Evolutionary conservation across 2,797 vertebrate genomes (phyloP).

Genomic region (Poeciliopsis paucimaculata): DNA sequence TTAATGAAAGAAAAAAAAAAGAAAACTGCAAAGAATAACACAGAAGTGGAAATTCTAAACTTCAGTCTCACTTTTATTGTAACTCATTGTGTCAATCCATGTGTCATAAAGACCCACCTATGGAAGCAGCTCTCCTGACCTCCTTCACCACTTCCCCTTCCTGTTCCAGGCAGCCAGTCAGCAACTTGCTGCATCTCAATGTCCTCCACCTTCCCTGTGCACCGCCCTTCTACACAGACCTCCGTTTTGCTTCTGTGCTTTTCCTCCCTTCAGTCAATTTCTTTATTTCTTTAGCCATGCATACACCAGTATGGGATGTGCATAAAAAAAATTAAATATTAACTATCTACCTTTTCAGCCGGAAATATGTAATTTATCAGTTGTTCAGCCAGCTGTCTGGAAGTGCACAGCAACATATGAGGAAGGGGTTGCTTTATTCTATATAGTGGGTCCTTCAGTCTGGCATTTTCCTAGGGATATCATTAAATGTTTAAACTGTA

Average conservation of each 20-base stretch:
- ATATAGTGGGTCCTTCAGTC: not conserved
- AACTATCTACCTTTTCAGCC: not conserved
- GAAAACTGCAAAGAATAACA: slow-evolving; percentile 40
- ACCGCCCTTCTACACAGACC: slow-evolving; percentile 52
- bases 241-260: slow-evolving; percentile 44
- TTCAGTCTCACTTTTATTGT: slow-evolving; percentile 33
- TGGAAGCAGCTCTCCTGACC: slow-evolving; percentile 70
- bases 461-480: not conserved
- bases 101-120: slow-evolving; percentile 69
- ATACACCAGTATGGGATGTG: not conserved
- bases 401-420: not conserved
- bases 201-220: slow-evolving; percentile 56
- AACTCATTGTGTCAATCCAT: slow-evolving; percentile 42
- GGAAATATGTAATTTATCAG: not conserved
- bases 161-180: slow-evolving; percentile 79
- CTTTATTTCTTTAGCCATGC: not conserved
- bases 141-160: slow-evolving; percentile 77
- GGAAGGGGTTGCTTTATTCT: not conserved
- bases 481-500: not conserved
- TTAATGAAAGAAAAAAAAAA: slow-evolving; percentile 46
- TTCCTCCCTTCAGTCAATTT: slow-evolving; percentile 31
- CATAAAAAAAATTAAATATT: not conserved
- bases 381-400: not conserved
- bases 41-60: slow-evolving; percentile 38
- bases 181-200: slow-evolving; percentile 59